A percentile compares a stretch with the other conserved stretches of the same genome.
These are phyloP conservation scores for Manis pentadactyla DNA, from an alignment of 2,797 vertebrate genomes.

Conservation along the genomic window DNA sequence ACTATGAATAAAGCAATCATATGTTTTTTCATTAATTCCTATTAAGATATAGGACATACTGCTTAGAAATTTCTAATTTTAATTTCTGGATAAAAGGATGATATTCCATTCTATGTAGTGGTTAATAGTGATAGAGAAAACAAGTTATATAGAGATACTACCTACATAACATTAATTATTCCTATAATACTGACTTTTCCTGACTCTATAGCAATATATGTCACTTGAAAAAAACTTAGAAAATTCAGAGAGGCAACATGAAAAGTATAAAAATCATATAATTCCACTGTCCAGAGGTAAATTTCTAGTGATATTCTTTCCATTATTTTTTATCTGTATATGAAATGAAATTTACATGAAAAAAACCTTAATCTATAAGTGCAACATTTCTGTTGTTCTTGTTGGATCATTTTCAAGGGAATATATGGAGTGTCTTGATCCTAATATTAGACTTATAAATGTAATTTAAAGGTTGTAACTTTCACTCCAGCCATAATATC, in stretches of 20 bases:
- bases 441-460: background rate
- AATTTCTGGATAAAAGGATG: constrained; percentile 36
- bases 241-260: background rate
- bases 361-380: background rate
- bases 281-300: background rate
- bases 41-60: background rate
- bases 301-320: background rate
- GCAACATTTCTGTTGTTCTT: background rate
- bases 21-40: background rate
- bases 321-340: background rate
- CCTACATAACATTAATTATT: background rate
- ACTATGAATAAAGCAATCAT: background rate
- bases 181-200: background rate
- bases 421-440: background rate
- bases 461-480: background rate
- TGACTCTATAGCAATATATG: background rate
- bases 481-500: background rate
- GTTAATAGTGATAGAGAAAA: background rate
- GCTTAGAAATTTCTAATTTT: constrained; percentile 17
- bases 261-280: background rate
- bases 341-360: background rate
- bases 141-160: background rate
- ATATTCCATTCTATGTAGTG: background rate
- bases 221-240: background rate
- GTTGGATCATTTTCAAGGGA: background rate